Evolutionary conservation across 2,888 invertebrate species (phyloP).

Genomic region (Cantharis nigra): DNA sequence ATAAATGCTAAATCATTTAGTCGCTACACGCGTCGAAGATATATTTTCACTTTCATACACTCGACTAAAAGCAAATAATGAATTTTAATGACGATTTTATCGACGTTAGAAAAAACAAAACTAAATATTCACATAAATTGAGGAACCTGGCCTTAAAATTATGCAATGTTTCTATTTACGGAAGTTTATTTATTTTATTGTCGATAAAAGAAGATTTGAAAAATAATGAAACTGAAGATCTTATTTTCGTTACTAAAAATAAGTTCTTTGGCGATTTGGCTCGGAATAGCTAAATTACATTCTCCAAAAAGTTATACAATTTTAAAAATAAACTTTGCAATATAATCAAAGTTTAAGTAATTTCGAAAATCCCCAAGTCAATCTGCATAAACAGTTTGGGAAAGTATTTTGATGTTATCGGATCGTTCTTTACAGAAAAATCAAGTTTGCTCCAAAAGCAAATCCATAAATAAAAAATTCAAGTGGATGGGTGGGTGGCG

Average conservation of each 20-base stretch:
- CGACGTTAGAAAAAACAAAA: conserved; percentile 20
- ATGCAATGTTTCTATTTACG: neutral
- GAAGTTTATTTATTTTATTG: neutral
- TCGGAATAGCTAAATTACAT: neutral
- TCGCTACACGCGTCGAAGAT: conserved; percentile 51
- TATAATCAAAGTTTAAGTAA: neutral
- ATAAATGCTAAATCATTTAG: conserved; percentile 38
- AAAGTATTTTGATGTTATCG: neutral
- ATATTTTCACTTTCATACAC: conserved; percentile 56
- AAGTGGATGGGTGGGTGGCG: neutral
- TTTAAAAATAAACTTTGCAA: neutral
- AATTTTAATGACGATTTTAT: conserved; percentile 52
- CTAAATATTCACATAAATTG: neutral
- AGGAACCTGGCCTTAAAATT: neutral
- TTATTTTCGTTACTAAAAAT: neutral
- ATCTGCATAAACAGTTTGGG: neutral
- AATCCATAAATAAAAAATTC: neutral
- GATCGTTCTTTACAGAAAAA: neutral
- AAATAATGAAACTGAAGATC: neutral
- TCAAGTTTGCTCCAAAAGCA: neutral
- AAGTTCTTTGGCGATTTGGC: neutral
- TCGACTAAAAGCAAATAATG: conserved; percentile 53
- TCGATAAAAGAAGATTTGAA: neutral
- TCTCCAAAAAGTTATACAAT: neutral
- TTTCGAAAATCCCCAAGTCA: neutral